phyloP scores from a whole-genome alignment of 2,113 vertebrate genomes.

The Microtus oregoni region DNA sequence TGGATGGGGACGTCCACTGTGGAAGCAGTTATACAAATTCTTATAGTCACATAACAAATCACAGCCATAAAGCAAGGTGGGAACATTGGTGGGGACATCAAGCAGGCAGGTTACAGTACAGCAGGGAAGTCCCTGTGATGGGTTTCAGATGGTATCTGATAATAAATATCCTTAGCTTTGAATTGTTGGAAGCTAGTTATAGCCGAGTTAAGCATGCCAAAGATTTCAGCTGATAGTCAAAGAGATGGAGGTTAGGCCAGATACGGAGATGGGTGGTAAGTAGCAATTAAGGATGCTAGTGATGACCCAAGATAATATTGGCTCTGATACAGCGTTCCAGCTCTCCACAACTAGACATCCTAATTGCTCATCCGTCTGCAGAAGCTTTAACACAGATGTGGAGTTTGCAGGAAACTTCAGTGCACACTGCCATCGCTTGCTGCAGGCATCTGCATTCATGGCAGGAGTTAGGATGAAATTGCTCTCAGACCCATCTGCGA shows the following conservation, averaged over 20 bases:
- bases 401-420: neutral
- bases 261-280: neutral
- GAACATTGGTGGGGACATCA: no score
- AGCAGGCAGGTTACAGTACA: neutral
- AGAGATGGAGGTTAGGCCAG: neutral
- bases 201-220: neutral
- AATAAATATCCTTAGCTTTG: neutral
- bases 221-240: neutral
- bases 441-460: neutral
- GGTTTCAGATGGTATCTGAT: neutral
- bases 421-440: neutral
- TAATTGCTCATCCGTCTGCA: neutral
- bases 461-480: conserved; percentile 5
- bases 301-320: neutral
- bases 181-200: neutral
- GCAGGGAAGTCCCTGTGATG: neutral
- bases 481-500: neutral
- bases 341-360: neutral
- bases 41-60: neutral
- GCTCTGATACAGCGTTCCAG: neutral
- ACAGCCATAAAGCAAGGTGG: neutral
- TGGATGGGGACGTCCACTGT: neutral
- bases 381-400: neutral
- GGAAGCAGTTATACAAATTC: neutral
- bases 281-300: neutral